phyloP scores from a whole-genome alignment of 2,888 invertebrate species.

The Melikaiella ostensackeni region DNA sequence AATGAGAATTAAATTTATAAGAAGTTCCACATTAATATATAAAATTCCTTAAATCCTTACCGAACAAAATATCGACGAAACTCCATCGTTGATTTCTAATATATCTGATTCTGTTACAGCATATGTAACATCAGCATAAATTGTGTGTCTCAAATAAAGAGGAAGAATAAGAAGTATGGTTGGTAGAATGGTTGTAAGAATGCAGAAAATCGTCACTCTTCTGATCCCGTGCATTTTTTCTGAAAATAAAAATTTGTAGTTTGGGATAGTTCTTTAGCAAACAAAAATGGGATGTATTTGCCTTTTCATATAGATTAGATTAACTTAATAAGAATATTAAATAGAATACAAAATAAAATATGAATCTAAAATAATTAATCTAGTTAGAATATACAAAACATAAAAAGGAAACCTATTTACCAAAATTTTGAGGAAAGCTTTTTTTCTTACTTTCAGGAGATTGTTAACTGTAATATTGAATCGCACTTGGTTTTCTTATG shows the following conservation, averaged over 20 bases:
- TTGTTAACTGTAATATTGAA: neutral
- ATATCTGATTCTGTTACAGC: slow-evolving; percentile 91
- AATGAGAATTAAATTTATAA: neutral
- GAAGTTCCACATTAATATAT: slow-evolving; percentile 24
- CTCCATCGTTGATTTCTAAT: slow-evolving; percentile 88
- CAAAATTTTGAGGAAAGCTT: neutral
- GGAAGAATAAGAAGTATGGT: slow-evolving; percentile 87
- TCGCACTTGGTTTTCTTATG: neutral
- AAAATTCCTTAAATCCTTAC: slow-evolving; percentile 62
- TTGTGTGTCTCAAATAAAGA: slow-evolving; percentile 86
- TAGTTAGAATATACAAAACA: too few species aligned
- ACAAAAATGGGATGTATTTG: neutral
- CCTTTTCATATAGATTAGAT: too few species aligned
- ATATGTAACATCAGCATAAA: slow-evolving; percentile 88
- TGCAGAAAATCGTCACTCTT: slow-evolving; percentile 87
- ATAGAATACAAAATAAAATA: neutral
- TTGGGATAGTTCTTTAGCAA: neutral
- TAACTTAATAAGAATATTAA: neutral
- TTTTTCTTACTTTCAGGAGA: neutral
- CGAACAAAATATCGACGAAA: slow-evolving; percentile 89
- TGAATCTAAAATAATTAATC: neutral
- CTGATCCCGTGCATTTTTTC: slow-evolving; percentile 89
- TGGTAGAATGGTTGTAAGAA: slow-evolving; percentile 87
- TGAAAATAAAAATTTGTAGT: slow-evolving; percentile 16
- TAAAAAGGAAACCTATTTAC: neutral